Evolutionary conservation across 2,113 vertebrate species (phyloP).

Genomic region (Rutilus rutilus): DNA sequence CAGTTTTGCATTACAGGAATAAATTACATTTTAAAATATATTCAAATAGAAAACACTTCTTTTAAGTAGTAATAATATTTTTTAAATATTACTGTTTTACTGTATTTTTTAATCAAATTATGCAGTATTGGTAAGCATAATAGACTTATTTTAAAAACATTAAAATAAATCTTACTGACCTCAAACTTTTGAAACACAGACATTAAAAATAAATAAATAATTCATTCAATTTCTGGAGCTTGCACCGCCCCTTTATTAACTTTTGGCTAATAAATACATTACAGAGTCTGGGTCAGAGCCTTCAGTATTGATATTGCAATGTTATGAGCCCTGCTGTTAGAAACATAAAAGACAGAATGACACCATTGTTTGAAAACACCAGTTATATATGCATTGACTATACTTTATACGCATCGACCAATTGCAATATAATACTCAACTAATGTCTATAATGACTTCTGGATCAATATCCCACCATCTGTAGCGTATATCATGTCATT

Average conservation of each 20-base stretch:
- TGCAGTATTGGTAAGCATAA: not conserved
- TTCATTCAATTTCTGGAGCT: too few species aligned
- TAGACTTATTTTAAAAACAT: not conserved
- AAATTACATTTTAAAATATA: not conserved
- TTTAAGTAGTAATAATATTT: not conserved
- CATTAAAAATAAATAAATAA: too few species aligned
- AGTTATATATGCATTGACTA: not conserved
- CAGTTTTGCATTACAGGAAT: not conserved
- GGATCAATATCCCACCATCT: constrained; percentile 13
- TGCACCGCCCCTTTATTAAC: not conserved
- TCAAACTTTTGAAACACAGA: too few species aligned
- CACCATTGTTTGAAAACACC: not conserved
- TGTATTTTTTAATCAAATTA: not conserved
- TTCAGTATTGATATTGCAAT: not conserved
- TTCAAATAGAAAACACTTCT: not conserved
- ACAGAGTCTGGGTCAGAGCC: not conserved
- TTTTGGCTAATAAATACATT: not conserved
- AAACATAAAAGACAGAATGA: not conserved
- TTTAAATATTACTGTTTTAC: not conserved
- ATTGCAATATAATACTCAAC: constrained; percentile 16
- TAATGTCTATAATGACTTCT: constrained; percentile 9
- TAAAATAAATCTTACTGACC: not conserved
- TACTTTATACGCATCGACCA: not conserved
- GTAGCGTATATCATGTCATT: not conserved
- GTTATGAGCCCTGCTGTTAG: not conserved